These are phyloP conservation scores for Myiozetetes cayanensis DNA, from an alignment of 2,113 vertebrate genomes.

Conservation along the genomic window DNA sequence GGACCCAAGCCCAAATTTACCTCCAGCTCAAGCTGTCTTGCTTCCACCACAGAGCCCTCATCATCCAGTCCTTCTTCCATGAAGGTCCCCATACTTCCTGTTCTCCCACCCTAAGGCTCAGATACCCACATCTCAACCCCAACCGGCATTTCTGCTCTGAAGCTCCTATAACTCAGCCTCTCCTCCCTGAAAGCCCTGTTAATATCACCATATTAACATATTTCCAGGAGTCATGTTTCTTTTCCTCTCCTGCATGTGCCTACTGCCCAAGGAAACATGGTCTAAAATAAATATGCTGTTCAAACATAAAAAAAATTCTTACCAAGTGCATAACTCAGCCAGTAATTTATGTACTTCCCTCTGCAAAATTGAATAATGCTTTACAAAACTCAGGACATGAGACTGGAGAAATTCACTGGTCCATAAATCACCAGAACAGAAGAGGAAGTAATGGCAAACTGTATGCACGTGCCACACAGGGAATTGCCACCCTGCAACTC, in stretches of 20 bases:
- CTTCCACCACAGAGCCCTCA: not conserved
- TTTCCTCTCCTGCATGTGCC: not conserved
- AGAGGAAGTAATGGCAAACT: not conserved
- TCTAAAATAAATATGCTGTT: not conserved
- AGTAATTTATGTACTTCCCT: not conserved
- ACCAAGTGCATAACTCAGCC: not conserved
- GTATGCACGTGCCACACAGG: rapidly evolving
- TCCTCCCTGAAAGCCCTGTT: not conserved
- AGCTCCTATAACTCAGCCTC: not conserved
- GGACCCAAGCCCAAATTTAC: not conserved
- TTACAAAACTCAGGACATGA: not conserved
- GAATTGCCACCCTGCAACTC: not conserved
- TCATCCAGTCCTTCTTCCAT: not conserved
- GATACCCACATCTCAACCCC: not conserved
- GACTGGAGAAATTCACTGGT: not conserved
- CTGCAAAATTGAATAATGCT: not conserved
- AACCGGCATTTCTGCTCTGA: not conserved
- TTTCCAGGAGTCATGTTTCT: not conserved
- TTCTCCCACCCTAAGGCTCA: not conserved
- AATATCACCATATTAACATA: not conserved
- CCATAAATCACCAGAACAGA: not conserved
- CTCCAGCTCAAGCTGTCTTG: not conserved
- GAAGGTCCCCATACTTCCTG: rapidly evolving
- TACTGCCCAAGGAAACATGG: not conserved
- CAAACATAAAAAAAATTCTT: not conserved